phyloP scores from a whole-genome alignment of 2,113 vertebrate species.

The Xiphophorus hellerii region DNA sequence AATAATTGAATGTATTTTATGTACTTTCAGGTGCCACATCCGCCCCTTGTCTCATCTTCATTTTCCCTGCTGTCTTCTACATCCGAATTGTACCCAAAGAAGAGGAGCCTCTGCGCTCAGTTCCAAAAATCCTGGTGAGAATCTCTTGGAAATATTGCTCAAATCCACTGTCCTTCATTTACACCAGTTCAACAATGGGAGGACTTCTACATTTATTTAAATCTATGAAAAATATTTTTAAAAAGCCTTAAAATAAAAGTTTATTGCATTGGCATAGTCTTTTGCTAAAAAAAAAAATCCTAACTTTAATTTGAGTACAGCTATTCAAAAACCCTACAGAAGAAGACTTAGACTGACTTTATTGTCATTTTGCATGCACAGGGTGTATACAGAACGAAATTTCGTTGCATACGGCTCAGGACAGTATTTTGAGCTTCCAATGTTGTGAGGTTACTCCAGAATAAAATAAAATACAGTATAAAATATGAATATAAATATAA shows the following conservation, averaged over 20 bases:
- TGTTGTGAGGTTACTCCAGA: too few relatives aligned
- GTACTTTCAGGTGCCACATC: constrained; percentile 90
- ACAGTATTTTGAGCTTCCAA: too few relatives aligned
- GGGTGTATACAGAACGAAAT: too few relatives aligned
- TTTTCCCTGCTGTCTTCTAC: constrained; percentile 98
- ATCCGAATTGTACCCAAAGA: constrained; percentile 96
- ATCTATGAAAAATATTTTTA: background rate
- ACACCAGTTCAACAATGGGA: too few relatives aligned
- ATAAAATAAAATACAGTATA: too few relatives aligned
- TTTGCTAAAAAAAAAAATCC: background rate
- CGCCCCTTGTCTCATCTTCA: constrained; percentile 98
- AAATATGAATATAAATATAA: too few relatives aligned
- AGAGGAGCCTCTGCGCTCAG: constrained; percentile 88
- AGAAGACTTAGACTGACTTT: too few relatives aligned
- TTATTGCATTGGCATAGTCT: background rate
- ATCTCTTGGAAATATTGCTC: background rate
- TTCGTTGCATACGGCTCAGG: too few relatives aligned
- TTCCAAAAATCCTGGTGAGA: constrained; percentile 92
- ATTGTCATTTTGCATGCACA: too few relatives aligned
- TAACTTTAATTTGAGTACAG: background rate
- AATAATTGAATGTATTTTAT: constrained; percentile 16
- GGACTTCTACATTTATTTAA: too few relatives aligned
- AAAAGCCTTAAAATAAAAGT: background rate
- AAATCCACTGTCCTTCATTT: background rate
- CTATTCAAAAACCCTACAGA: background rate